Evolutionary conservation across 2,113 vertebrate genomes (phyloP).

Genomic region (Psephotus haematonotus): DNA sequence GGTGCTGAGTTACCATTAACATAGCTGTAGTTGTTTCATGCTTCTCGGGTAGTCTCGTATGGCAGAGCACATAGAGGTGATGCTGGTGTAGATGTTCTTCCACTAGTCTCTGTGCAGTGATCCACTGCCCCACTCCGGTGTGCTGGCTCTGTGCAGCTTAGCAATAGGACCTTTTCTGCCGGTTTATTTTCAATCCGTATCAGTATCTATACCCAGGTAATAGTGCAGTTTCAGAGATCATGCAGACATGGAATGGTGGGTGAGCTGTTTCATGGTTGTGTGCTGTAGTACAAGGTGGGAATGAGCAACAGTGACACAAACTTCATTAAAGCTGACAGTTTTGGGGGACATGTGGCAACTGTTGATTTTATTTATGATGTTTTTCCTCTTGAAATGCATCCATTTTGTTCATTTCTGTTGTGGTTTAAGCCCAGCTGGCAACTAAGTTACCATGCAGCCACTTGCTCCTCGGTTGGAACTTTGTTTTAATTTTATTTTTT

Average conservation of each 20-base stretch:
- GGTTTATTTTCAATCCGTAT: slow-evolving; percentile 1
- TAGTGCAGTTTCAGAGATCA: neutral
- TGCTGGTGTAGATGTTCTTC: neutral
- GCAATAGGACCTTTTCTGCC: neutral
- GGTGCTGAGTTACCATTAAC: neutral
- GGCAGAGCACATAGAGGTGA: fast-evolving
- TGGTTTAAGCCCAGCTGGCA: neutral
- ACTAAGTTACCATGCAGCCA: neutral
- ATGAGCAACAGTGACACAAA: neutral
- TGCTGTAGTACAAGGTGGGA: neutral
- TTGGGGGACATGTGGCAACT: neutral
- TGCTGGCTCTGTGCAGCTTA: neutral
- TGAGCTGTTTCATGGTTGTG: neutral
- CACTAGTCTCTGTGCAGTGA: fast-evolving
- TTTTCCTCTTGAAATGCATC: neutral
- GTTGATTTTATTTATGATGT: neutral
- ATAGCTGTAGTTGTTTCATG: neutral
- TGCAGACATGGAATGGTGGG: neutral
- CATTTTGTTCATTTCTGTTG: neutral
- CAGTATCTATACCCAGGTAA: neutral
- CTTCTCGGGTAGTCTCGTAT: fast-evolving
- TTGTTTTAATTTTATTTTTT: neutral
- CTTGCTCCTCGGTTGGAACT: neutral
- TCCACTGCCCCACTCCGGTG: neutral
- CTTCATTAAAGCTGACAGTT: neutral